phyloP scores from a whole-genome alignment of 2,888 invertebrate genomes.

The Caenorhabditis virilis region DNA sequence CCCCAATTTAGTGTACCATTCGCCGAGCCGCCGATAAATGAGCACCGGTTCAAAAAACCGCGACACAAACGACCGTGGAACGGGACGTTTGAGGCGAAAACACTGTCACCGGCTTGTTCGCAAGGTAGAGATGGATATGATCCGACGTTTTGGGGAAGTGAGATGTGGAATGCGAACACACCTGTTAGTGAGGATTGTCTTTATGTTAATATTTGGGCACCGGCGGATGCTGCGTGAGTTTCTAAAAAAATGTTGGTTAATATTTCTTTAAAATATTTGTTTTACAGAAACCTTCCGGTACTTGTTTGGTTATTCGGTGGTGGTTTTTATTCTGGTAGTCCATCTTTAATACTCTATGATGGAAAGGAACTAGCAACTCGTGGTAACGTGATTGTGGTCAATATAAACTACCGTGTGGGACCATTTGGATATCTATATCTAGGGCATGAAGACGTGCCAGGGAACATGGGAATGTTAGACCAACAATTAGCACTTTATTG shows the following conservation, averaged over 20 bases:
- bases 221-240: conserved; percentile 70
- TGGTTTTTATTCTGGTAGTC: conserved; percentile 70
- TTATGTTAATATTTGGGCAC: conserved; percentile 88
- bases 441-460: conserved; percentile 79
- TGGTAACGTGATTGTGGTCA: conserved; percentile 88
- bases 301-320: conserved; percentile 69
- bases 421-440: conserved; percentile 91
- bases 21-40: conserved; percentile 61
- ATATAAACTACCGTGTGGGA: conserved; percentile 78
- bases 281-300: conserved; percentile 64
- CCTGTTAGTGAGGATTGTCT: conserved; percentile 90
- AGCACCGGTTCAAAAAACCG: conserved; percentile 57
- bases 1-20: conserved; percentile 59
- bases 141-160: conserved; percentile 75
- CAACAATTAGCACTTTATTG: conserved; percentile 90
- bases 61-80: conserved; percentile 57
- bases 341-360: conserved; percentile 71
- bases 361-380: conserved; percentile 76
- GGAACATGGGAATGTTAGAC: conserved; percentile 90
- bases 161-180: conserved; percentile 95
- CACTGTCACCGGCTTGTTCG: conserved; percentile 58
- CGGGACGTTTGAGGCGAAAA: conserved; percentile 40
- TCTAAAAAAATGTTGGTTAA: neutral
- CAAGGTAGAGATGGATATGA: conserved; percentile 59
- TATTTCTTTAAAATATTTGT: neutral